Conservation (phyloP, 2,888 invertebrate species). For the Salpingus planirostris region DNA sequence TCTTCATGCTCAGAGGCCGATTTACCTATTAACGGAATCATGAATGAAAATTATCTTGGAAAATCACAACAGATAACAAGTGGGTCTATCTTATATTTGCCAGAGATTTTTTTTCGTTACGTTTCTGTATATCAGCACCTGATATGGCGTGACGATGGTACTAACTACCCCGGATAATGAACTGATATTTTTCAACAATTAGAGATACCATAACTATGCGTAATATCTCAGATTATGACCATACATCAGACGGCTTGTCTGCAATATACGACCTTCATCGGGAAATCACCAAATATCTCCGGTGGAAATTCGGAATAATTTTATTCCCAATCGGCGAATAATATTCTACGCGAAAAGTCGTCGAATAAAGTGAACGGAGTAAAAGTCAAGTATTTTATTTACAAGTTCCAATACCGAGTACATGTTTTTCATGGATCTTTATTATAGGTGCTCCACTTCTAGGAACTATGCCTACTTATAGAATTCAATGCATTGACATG, state of each 20-base stretch:
- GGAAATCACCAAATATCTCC: no score
- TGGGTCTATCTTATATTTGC: constrained; percentile 31
- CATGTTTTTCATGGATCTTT: no score
- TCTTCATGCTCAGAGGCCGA: constrained; percentile 95
- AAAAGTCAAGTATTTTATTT: no score
- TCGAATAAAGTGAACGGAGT: no score
- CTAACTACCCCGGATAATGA: constrained; percentile 29
- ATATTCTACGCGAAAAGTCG: no score
- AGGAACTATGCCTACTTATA: no score
- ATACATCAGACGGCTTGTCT: constrained; percentile 30
- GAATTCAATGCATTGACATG: no score
- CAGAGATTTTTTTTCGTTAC: constrained; percentile 29
- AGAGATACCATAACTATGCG: constrained; percentile 24
- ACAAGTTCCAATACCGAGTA: no score
- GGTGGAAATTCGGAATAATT: no score
- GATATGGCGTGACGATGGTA: constrained; percentile 15
- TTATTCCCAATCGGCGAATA: no score
- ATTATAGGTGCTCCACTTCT: no score
- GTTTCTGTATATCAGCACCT: constrained; percentile 23
- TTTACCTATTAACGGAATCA: constrained; percentile 55
- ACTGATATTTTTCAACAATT: constrained; percentile 27
- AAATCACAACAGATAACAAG: constrained; percentile 25
- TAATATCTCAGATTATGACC: constrained; percentile 44
- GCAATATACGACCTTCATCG: no score
- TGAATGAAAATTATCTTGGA: constrained; percentile 27